phyloP scores from a whole-genome alignment of 2,888 invertebrate genomes.

The Macrosiphum euphorbiae region DNA sequence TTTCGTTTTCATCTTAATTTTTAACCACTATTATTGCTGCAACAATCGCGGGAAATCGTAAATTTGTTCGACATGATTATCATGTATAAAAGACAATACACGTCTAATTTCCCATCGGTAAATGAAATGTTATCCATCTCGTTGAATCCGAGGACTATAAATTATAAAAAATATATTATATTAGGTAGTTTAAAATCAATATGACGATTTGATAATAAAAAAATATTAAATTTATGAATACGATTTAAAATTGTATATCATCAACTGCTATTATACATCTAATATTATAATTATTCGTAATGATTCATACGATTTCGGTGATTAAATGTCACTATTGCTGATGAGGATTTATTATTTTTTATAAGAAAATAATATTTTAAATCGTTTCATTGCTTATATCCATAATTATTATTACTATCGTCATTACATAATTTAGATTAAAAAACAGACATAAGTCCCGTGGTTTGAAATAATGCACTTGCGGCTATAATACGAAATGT shows the following conservation, averaged over 20 bases:
- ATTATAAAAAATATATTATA: not conserved
- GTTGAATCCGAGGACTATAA: too few species aligned
- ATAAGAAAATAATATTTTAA: not conserved
- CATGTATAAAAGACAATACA: not conserved
- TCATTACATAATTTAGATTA: not conserved
- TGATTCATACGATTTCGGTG: not conserved
- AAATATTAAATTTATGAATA: not conserved
- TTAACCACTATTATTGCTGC: not conserved
- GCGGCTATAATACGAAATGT: not conserved
- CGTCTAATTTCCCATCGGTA: not conserved
- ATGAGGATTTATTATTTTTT: not conserved
- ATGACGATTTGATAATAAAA: not conserved
- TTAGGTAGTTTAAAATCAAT: not conserved
- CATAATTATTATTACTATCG: not conserved
- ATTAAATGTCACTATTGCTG: not conserved
- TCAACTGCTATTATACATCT: not conserved
- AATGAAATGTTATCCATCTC: too few species aligned
- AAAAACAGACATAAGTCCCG: not conserved
- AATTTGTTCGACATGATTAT: not conserved
- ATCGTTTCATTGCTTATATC: not conserved
- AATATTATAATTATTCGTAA: not conserved
- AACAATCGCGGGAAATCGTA: not conserved
- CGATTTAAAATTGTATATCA: not conserved
- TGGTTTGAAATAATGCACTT: not conserved
- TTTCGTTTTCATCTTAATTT: not conserved